These are phyloP conservation scores for Proctacanthus coquilletti DNA, from an alignment of 1,140 invertebrate species.

Conservation along the genomic window DNA sequence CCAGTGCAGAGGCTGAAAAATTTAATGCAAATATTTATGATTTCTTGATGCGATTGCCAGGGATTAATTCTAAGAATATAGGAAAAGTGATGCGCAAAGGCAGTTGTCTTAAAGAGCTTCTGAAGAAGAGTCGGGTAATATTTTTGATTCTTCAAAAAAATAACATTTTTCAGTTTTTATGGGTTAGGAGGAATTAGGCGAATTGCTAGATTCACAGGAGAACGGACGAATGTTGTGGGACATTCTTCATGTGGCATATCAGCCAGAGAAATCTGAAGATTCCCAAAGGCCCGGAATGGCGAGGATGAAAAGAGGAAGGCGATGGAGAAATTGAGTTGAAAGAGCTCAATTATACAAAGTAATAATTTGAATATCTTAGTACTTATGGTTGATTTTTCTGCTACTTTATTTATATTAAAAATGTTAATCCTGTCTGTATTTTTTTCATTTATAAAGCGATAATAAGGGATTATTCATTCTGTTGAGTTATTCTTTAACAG, in stretches of 20 bases:
- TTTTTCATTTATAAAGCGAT: too few relatives aligned
- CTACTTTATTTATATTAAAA: too few relatives aligned
- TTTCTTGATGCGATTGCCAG: conserved; percentile 80
- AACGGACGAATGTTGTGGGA: conserved; percentile 43
- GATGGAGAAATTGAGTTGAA: too few relatives aligned
- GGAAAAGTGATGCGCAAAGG: conserved; percentile 62
- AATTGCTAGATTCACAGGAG: conserved; percentile 48
- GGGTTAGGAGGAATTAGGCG: conserved; percentile 47
- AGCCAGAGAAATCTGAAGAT: conserved; percentile 27
- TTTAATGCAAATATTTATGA: conserved; percentile 68
- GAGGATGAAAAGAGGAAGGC: conserved; percentile 1
- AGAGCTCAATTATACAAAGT: too few relatives aligned
- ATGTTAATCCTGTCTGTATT: too few relatives aligned
- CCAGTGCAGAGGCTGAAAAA: conserved; percentile 42
- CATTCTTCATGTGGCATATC: conserved; percentile 42
- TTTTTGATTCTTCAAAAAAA: too few relatives aligned
- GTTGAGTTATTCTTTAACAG: too few relatives aligned
- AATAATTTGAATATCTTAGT: too few relatives aligned
- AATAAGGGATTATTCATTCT: too few relatives aligned
- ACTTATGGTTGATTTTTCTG: too few relatives aligned
- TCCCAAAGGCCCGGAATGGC: conserved; percentile 14
- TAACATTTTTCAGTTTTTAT: too few relatives aligned
- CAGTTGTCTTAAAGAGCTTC: conserved; percentile 50
- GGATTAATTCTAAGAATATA: conserved; percentile 78
- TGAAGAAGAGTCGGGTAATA: conserved; percentile 31